Conservation (phyloP, 1,140 invertebrate genomes). For the Bombus confusus region DNA sequence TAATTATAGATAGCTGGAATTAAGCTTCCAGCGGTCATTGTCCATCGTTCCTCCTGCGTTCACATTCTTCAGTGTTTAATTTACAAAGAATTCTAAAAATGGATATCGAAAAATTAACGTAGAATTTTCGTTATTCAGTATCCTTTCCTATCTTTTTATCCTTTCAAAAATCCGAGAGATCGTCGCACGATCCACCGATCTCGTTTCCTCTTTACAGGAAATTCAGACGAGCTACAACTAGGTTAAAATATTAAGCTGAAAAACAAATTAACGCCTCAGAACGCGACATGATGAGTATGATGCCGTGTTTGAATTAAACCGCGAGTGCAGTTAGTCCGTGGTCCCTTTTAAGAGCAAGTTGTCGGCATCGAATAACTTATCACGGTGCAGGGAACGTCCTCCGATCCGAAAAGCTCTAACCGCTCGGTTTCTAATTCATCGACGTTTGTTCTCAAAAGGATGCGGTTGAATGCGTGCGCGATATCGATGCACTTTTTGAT, state of each 20-base stretch:
- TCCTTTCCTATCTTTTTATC: too few species aligned
- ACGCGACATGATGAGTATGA: not conserved
- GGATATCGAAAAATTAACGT: not conserved
- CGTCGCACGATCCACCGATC: not conserved
- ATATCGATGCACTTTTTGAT: constrained; percentile 37
- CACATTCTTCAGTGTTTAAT: not conserved
- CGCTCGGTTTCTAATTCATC: not conserved
- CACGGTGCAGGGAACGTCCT: not conserved
- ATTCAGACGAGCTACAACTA: not conserved
- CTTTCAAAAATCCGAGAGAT: not conserved
- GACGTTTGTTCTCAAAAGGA: not conserved
- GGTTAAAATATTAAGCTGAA: not conserved
- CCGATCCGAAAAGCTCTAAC: not conserved
- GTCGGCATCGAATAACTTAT: not conserved
- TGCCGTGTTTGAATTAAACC: not conserved
- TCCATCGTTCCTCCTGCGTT: not conserved
- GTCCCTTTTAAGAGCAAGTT: not conserved
- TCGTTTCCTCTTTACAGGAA: not conserved
- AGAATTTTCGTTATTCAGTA: too few species aligned
- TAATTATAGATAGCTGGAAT: constrained; percentile 30
- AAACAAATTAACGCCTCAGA: not conserved
- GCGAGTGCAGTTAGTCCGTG: too few species aligned
- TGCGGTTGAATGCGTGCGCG: not conserved
- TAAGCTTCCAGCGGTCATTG: not conserved
- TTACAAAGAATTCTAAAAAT: not conserved